These are phyloP conservation scores for Erythrolamprus reginae DNA, from an alignment of 2,113 vertebrate genomes.

Conservation along the genomic window DNA sequence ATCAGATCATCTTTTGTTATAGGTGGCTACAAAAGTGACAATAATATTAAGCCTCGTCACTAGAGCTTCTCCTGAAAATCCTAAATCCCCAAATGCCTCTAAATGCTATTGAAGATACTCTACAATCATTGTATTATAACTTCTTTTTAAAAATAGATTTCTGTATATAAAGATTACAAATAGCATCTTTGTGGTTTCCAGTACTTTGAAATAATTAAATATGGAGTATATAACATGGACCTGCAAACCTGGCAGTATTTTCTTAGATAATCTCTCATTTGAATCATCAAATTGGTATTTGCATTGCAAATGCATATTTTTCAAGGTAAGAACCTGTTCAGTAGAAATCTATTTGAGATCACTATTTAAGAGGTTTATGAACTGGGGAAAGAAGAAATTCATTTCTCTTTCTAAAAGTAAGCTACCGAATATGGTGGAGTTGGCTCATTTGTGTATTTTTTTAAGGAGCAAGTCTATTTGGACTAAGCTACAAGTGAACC, in stretches of 20 bases:
- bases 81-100: background rate
- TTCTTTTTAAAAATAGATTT: background rate
- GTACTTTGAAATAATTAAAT: background rate
- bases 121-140: background rate
- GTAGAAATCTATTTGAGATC: slow-evolving; percentile 23
- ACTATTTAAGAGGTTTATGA: slow-evolving; percentile 22
- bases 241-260: background rate
- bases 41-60: background rate
- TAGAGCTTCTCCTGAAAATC: background rate
- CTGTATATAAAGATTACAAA: background rate
- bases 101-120: slow-evolving; percentile 1
- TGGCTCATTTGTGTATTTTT: slow-evolving; percentile 2
- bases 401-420: background rate
- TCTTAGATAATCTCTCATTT: background rate
- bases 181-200: background rate
- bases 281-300: slow-evolving; percentile 25
- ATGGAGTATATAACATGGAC: slow-evolving; percentile 1
- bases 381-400: background rate
- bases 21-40: background rate
- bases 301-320: background rate
- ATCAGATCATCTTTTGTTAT: background rate
- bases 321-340: slow-evolving; percentile 3
- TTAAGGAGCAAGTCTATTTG: background rate
- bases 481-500: background rate
- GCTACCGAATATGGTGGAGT: background rate